These are phyloP conservation scores for Sciurus vulgaris DNA, from an alignment of 2,797 vertebrate genomes.

Conservation along the genomic window DNA sequence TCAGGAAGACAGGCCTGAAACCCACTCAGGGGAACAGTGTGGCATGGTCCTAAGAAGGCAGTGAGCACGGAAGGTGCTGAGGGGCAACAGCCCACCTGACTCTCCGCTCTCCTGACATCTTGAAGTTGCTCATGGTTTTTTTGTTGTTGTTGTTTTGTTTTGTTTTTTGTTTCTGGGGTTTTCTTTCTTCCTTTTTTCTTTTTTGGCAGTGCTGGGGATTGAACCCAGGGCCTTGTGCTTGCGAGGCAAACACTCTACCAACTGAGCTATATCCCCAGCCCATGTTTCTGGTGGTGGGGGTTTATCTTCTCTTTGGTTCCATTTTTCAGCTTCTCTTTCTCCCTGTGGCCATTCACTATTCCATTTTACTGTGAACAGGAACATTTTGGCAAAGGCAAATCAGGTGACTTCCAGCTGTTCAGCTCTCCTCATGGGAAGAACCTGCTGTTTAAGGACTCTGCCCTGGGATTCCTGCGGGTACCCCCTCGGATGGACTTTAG, in stretches of 20 bases:
- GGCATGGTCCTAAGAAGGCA: background rate
- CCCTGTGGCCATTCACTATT: background rate
- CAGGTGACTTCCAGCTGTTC: slow-evolving; percentile 88
- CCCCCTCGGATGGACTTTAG: slow-evolving; percentile 89
- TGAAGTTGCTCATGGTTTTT: background rate
- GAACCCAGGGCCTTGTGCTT: too few relatives aligned
- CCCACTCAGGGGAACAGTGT: background rate
- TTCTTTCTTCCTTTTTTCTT: too few relatives aligned
- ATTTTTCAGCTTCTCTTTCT: slow-evolving; percentile 22
- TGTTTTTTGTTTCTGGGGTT: background rate
- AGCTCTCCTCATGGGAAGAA: slow-evolving; percentile 89
- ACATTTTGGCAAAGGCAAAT: slow-evolving; percentile 72
- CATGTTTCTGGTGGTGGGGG: too few relatives aligned
- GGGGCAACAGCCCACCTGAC: background rate
- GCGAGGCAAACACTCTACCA: too few relatives aligned
- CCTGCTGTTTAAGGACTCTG: slow-evolving; percentile 94
- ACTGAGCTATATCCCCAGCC: too few relatives aligned
- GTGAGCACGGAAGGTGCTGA: background rate
- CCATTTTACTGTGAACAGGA: slow-evolving; percentile 79
- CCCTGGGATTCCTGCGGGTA: slow-evolving; percentile 86
- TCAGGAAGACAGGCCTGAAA: background rate
- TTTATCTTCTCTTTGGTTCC: background rate
- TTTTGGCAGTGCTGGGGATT: too few relatives aligned
- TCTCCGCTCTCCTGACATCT: background rate
- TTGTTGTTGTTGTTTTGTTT: too few relatives aligned